phyloP scores from a whole-genome alignment of 2,888 invertebrate genomes.

The Volucella inflata region DNA sequence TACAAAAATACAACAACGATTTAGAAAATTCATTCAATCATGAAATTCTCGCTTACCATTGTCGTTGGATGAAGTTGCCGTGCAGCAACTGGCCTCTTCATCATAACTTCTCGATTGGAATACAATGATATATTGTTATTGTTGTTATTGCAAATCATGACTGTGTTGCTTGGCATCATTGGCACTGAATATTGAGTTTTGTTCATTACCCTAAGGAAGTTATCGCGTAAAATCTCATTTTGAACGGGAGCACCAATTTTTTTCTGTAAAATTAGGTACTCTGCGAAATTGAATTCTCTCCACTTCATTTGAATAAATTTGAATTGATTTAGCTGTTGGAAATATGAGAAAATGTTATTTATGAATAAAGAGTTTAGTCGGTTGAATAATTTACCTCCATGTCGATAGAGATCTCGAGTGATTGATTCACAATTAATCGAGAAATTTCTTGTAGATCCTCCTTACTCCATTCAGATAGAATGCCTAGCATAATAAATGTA shows the following conservation, averaged over 20 bases:
- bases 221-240: conserved; percentile 80
- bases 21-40: not conserved
- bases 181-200: conserved; percentile 76
- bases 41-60: conserved; percentile 26
- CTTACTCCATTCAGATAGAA: conserved; percentile 81
- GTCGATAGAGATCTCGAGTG: conserved; percentile 79
- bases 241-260: conserved; percentile 81
- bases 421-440: conserved; percentile 79
- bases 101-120: conserved; percentile 58
- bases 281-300: conserved; percentile 81
- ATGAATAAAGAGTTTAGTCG: conserved; percentile 9
- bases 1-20: not conserved
- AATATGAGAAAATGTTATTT: not conserved
- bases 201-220: conserved; percentile 80
- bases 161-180: conserved; percentile 33
- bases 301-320: conserved; percentile 82
- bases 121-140: conserved; percentile 67
- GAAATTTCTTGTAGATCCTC: conserved; percentile 79
- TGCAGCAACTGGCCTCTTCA: conserved; percentile 38
- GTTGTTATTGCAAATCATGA: conserved; percentile 63
- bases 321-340: conserved; percentile 78
- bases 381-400: conserved; percentile 77
- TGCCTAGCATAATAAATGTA: conserved; percentile 81
- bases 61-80: conserved; percentile 50
- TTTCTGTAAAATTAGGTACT: conserved; percentile 81